A percentile compares a stretch with the other conserved stretches of the same genome.
Conservation (phyloP, 2,888 invertebrate species). For the Acronicta alni region DNA sequence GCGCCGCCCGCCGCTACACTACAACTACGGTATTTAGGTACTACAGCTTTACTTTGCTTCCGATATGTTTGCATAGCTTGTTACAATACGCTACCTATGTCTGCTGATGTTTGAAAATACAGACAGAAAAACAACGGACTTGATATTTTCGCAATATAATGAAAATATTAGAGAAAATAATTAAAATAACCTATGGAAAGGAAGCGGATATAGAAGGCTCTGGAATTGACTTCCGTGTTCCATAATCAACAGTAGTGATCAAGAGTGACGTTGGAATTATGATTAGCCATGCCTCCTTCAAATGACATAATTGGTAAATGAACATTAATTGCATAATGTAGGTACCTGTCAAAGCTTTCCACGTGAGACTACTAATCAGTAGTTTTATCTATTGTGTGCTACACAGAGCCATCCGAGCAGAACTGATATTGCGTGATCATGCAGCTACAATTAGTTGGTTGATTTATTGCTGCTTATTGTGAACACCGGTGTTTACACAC, state of each 20-base stretch:
- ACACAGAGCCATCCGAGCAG: conserved; percentile 26
- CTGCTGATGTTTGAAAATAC: no score
- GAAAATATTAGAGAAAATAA: no score
- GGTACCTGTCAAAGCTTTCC: not conserved
- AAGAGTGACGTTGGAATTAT: not conserved
- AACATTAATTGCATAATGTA: not conserved
- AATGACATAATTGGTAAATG: not conserved
- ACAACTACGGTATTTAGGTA: conserved; percentile 8
- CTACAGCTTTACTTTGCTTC: not conserved
- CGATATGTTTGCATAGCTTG: not conserved
- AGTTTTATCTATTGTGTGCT: no score
- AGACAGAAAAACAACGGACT: not conserved
- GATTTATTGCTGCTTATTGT: conserved; percentile 48
- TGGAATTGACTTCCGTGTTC: no score
- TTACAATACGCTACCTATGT: not conserved
- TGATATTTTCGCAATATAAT: not conserved
- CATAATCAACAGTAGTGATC: no score
- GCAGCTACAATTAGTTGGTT: conserved; percentile 52
- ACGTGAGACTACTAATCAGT: not conserved
- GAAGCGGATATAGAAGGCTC: no score
- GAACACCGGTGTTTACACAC: not conserved
- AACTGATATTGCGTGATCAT: conserved; percentile 34
- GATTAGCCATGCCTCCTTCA: not conserved
- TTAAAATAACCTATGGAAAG: no score
- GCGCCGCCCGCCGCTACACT: conserved; percentile 36